Evolutionary conservation across 1,140 invertebrate genomes (phyloP).

Genomic region (Patella vulgata): DNA sequence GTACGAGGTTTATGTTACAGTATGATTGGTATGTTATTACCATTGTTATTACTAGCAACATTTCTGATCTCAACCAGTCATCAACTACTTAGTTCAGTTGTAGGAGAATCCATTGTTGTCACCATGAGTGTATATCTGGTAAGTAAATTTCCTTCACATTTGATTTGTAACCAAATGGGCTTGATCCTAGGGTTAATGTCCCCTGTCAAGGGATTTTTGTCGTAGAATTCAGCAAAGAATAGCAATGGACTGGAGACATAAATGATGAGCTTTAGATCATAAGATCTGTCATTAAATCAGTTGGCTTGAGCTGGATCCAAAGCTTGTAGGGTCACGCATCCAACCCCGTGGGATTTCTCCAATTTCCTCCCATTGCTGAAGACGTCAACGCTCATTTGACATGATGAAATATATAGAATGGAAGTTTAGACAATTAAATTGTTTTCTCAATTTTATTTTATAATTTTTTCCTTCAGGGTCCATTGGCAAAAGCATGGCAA

Average conservation of each 20-base stretch:
- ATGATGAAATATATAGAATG: too few species aligned
- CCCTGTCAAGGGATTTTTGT: background rate
- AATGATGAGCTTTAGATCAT: too few species aligned
- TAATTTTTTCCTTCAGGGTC: conserved; percentile 59
- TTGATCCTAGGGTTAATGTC: background rate
- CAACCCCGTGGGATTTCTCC: too few species aligned
- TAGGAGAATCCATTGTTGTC: conserved; percentile 58
- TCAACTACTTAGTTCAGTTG: conserved; percentile 53
- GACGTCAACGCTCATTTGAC: too few species aligned
- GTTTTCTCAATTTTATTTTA: too few species aligned
- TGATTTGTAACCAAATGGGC: background rate
- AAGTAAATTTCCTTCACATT: too few species aligned
- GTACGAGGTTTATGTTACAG: conserved; percentile 63
- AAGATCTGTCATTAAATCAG: too few species aligned
- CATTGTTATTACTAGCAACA: conserved; percentile 64
- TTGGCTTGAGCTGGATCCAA: too few species aligned
- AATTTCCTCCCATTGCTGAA: too few species aligned
- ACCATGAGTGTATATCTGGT: conserved; percentile 63
- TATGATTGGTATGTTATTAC: conserved; percentile 65
- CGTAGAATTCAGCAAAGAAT: conserved; percentile 3
- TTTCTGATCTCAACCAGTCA: conserved; percentile 63
- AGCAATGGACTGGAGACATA: too few species aligned
- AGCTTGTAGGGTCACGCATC: too few species aligned
- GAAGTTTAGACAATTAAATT: too few species aligned
- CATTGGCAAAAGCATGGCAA: conserved; percentile 61